Conservation (phyloP, 2,113 vertebrate species). For the Phyllostomus discolor region DNA sequence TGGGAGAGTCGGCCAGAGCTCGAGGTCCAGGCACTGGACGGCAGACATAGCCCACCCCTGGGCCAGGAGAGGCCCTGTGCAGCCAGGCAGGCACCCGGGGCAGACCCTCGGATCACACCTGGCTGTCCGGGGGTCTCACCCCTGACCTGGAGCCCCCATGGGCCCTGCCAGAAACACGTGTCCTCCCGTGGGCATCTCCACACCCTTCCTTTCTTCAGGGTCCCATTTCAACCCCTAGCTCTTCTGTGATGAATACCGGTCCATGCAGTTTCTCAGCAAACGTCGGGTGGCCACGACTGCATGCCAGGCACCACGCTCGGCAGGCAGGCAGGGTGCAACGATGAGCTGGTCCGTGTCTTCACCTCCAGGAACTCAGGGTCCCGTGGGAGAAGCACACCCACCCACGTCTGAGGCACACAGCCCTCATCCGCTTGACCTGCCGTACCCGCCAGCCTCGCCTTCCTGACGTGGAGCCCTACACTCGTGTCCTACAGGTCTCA, state of each 20-base stretch:
- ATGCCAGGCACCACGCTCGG: background rate
- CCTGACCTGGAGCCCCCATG: background rate
- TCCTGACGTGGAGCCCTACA: background rate
- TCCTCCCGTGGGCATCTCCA: background rate
- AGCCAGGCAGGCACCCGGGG: background rate
- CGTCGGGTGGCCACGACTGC: fast-evolving
- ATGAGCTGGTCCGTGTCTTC: background rate
- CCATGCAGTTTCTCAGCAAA: background rate
- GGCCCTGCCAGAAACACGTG: background rate
- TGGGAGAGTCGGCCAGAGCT: background rate
- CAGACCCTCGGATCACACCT: background rate
- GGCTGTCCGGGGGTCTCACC: background rate
- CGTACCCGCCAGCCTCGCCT: background rate
- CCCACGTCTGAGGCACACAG: fast-evolving
- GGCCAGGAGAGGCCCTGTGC: too few species aligned
- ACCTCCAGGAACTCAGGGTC: background rate
- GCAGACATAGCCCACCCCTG: fast-evolving
- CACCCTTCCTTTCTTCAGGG: background rate
- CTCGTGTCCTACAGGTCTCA: background rate
- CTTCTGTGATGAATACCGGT: background rate
- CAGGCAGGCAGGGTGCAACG: background rate
- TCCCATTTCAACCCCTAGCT: background rate
- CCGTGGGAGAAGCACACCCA: background rate
- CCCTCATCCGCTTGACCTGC: background rate
- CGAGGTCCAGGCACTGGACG: too few species aligned